A percentile compares a stretch with the other conserved stretches of the same genome.
These are phyloP conservation scores for Mixornis gularis DNA, from an alignment of 2,113 vertebrate genomes.

Conservation along the genomic window DNA sequence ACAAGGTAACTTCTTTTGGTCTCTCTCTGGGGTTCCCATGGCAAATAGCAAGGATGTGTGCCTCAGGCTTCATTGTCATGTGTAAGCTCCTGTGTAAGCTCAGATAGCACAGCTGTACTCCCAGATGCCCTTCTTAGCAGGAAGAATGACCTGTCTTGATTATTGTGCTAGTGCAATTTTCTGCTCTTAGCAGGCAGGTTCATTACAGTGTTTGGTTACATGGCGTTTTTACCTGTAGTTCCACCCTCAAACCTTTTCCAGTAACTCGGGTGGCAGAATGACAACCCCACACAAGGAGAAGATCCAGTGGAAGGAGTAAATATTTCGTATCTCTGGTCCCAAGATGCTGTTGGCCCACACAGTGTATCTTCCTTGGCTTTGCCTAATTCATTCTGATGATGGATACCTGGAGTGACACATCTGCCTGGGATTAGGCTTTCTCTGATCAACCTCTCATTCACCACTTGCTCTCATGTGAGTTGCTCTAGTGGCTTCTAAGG, in stretches of 20 bases:
- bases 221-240: neutral
- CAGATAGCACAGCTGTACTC: neutral
- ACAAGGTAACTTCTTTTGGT: neutral
- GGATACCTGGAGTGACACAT: accelerated
- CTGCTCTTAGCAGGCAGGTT: neutral
- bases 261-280: neutral
- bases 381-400: neutral
- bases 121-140: neutral
- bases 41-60: neutral
- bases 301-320: neutral
- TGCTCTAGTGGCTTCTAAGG: neutral
- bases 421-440: neutral
- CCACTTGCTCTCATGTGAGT: neutral
- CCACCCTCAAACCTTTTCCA: neutral
- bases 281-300: neutral
- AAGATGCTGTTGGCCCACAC: neutral
- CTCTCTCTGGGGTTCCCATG: neutral
- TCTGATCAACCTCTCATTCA: neutral
- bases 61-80: neutral
- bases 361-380: neutral
- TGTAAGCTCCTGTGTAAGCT: neutral
- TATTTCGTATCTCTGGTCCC: neutral
- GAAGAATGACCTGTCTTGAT: neutral
- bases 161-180: neutral
- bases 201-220: neutral